Base-by-base conservation (phyloP, 2,113 vertebrate genomes). In the Procavia capensis region DNA sequence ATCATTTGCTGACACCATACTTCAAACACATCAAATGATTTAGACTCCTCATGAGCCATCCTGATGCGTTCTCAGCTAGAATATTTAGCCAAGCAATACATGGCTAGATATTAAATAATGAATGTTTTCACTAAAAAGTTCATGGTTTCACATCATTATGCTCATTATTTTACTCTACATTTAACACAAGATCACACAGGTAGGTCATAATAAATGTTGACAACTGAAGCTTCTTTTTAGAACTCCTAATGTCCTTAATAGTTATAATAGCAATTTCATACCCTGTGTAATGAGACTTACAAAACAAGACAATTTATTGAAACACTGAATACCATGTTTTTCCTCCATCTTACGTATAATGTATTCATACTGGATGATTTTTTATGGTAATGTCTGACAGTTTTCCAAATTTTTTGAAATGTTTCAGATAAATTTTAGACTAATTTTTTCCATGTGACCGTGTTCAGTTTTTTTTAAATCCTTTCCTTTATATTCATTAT, bases 61-160 rank as follows among this genome's bases (percentile, higher is more conserved):
- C 16, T 3, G 20, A 17, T 29, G 2, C 7, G 24, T 22, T 20
- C 29, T 61, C 9, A 36, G 13, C 5, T 41, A 31, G 9, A 68
- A 36, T 34, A 10, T 25, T 61, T 3, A 31, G 9, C 2, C 9
- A 2, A 34, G 27, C 61, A 47, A 14, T 2, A 10, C 2, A 3
- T 29, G 6, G 0, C 3, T 5, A 5, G 39, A 17, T n/a, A 24
- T 10, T 27, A 10, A 61, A 8, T 22, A 11, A 11, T 1, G 5
- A 6, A 2, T 45, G 47, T 1, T 41, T 79, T 19, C 47, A 39
- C 9, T 39, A 29, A 54, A 50, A n/a, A 54, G 75, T 41, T 24
- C 11, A 11, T 17, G 8, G 9, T 22, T 92, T 72, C n/a, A 31
- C 2, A 0, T 47, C 39, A 14, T 14, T 3, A 20, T 9, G 11